A percentile compares a stretch with the other conserved stretches of the same genome.
Evolutionary conservation across 1,140 invertebrate species (phyloP).

Genomic region (Saccostrea glomerata): DNA sequence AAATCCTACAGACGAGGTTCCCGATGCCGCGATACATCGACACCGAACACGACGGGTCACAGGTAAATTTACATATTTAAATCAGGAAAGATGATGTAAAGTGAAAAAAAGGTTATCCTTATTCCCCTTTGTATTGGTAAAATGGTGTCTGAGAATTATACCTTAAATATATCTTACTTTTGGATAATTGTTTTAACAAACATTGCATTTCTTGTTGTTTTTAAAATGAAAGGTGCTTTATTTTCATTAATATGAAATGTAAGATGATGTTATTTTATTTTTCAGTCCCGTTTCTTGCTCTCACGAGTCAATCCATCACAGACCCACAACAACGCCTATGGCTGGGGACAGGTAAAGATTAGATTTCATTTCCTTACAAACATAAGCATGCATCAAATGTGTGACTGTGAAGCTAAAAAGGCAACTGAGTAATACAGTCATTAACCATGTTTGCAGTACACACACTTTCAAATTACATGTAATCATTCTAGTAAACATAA

Average conservation of each 20-base stretch:
- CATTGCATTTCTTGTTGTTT: no score
- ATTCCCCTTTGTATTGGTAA: no score
- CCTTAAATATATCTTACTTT: no score
- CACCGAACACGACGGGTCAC: conserved; percentile 98
- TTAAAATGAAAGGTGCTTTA: background rate
- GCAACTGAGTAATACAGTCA: background rate
- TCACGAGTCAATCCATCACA: conserved; percentile 99
- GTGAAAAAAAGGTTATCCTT: no score
- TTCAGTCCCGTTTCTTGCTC: conserved; percentile 95
- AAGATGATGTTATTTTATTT: conserved; percentile 62
- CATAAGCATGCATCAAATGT: background rate
- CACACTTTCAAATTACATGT: background rate
- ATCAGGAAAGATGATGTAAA: no score
- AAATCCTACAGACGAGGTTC: conserved; percentile 96
- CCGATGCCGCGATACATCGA: conserved; percentile 99
- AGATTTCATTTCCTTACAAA: background rate
- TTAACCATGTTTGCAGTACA: no score
- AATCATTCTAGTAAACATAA: background rate
- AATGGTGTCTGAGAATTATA: no score
- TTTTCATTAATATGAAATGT: background rate
- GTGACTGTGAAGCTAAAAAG: background rate
- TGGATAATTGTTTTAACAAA: no score
- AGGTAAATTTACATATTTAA: conserved; percentile 78
- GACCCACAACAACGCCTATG: conserved; percentile 99
- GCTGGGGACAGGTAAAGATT: conserved; percentile 83